phyloP scores from a whole-genome alignment of 2,113 vertebrate species.

The Panthera tigris region DNA sequence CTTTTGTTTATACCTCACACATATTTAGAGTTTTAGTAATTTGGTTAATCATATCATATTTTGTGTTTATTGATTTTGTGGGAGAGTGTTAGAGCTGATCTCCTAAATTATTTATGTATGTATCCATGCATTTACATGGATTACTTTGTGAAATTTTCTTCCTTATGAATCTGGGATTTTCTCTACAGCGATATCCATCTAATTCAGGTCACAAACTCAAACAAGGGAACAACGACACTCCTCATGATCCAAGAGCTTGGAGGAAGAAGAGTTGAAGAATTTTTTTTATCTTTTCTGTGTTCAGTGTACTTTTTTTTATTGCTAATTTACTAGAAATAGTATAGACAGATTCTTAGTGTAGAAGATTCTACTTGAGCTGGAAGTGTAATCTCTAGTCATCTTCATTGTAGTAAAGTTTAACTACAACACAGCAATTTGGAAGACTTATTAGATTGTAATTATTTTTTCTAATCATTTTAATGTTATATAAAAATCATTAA shows the following conservation, averaged over 20 bases:
- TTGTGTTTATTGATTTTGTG: neutral
- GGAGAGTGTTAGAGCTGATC: neutral
- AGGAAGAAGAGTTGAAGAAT: neutral
- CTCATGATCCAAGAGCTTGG: neutral
- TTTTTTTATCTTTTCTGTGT: neutral
- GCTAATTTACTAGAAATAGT: slow-evolving; percentile 8
- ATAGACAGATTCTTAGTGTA: neutral
- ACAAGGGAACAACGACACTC: neutral
- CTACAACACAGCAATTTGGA: slow-evolving; percentile 15
- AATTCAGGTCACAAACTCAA: slow-evolving; percentile 24
- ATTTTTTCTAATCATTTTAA: slow-evolving; percentile 3
- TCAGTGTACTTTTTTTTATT: neutral
- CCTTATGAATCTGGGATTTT: neutral
- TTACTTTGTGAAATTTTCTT: slow-evolving; percentile 27
- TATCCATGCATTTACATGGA: neutral
- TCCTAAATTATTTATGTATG: neutral
- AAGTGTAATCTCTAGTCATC: neutral
- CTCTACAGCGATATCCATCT: neutral
- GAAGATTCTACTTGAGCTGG: neutral
- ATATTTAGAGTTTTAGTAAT: slow-evolving; percentile 11
- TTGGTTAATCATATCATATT: neutral
- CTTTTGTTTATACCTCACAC: neutral
- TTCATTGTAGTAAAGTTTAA: neutral
- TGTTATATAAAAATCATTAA: neutral
- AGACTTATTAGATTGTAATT: neutral